phyloP scores from a whole-genome alignment of 35 echinoderm and acorn worm species.

The Hemicentrotus pulcherrimus region DNA sequence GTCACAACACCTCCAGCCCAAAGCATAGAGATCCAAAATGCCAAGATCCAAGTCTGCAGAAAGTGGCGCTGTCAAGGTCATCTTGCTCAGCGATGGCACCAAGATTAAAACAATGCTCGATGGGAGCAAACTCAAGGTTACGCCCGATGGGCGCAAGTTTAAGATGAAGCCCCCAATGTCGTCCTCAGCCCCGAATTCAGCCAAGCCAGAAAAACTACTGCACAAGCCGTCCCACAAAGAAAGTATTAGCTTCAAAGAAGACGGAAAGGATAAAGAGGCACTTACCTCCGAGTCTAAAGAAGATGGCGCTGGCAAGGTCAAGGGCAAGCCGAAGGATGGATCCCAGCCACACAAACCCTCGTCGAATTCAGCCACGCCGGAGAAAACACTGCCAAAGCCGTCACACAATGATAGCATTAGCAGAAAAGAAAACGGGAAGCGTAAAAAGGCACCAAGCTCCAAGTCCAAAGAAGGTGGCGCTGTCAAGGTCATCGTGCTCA shows the following conservation, averaged over 20 bases:
- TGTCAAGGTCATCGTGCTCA: slow-evolving; percentile 29
- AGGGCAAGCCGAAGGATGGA: neutral
- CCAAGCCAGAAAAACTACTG: too few relatives aligned
- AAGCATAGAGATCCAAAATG: slow-evolving; percentile 50
- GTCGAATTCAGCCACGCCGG: neutral
- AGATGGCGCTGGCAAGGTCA: neutral
- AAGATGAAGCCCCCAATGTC: slow-evolving; percentile 29
- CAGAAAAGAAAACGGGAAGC: neutral
- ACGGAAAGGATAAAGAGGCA: neutral
- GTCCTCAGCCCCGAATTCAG: neutral
- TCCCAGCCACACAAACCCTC: too few relatives aligned
- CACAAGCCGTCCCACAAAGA: too few relatives aligned
- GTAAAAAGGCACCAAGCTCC: slow-evolving; percentile 18
- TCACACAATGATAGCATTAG: too few relatives aligned
- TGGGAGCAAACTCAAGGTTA: slow-evolving; percentile 22
- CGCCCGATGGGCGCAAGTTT: slow-evolving; percentile 36
- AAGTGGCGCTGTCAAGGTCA: neutral
- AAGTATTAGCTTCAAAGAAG: too few relatives aligned
- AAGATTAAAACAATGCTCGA: slow-evolving; percentile 30
- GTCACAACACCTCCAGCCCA: slow-evolving; percentile 36
- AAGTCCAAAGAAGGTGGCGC: neutral
- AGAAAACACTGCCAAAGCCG: too few relatives aligned
- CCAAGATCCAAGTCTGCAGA: neutral
- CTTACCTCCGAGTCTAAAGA: neutral
- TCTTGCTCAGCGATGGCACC: slow-evolving; percentile 24